A percentile compares a stretch with the other conserved stretches of the same genome.
Evolutionary conservation across 2,888 invertebrate species (phyloP).

Genomic region (Ophion slaviceki): DNA sequence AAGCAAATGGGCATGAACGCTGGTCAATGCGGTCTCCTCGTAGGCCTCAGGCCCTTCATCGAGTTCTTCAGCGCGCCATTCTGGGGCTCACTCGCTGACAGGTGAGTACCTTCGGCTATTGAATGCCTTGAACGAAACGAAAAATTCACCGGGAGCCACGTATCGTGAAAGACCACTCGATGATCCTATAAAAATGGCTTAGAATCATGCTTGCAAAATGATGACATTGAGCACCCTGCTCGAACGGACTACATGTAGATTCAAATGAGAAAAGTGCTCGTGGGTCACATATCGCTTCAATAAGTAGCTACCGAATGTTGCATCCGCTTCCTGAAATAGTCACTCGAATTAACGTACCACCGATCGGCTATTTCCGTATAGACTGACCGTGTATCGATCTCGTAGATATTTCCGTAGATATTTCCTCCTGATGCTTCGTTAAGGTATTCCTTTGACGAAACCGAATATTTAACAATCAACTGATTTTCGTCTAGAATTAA

Average conservation of each 20-base stretch:
- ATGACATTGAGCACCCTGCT: no score
- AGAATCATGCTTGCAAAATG: no score
- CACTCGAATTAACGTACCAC: neutral
- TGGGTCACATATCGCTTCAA: neutral
- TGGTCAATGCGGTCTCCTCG: constrained; percentile 96
- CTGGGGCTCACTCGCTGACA: constrained; percentile 98
- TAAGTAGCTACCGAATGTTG: constrained; percentile 7
- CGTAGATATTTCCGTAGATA: constrained; percentile 10
- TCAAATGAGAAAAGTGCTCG: neutral
- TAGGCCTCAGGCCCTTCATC: constrained; percentile 98
- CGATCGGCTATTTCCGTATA: neutral
- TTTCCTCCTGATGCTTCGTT: neutral
- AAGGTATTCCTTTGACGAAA: no score
- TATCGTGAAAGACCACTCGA: no score
- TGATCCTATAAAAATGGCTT: no score
- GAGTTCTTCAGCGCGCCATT: constrained; percentile 99
- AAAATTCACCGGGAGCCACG: neutral
- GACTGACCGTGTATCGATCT: constrained; percentile 23
- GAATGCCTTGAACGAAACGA: constrained; percentile 7
- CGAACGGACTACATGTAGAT: no score
- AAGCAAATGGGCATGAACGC: constrained; percentile 99
- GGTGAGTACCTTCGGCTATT: constrained; percentile 82
- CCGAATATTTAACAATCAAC: no score
- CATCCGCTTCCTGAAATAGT: constrained; percentile 18
- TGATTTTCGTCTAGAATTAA: no score